Evolutionary conservation across 2,888 invertebrate species (phyloP).

Genomic region (Pyrrhosoma nymphula): DNA sequence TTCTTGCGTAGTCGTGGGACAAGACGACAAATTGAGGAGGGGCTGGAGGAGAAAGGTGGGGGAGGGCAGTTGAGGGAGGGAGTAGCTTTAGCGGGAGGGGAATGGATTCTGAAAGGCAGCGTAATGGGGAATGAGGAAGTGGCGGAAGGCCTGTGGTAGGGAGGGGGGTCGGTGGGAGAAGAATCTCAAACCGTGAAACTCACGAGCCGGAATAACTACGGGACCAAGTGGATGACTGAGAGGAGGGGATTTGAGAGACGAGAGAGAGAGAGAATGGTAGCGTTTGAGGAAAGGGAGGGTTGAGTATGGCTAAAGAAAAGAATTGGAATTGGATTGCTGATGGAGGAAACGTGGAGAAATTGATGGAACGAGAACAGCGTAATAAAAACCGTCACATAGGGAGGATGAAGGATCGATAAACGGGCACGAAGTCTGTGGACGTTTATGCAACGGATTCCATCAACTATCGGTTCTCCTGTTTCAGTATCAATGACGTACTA

Average conservation of each 20-base stretch:
- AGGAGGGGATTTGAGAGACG: not conserved
- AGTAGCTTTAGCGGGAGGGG: not conserved
- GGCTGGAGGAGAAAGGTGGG: not conserved
- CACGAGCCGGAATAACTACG: conserved; percentile 29
- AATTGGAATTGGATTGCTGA: not conserved
- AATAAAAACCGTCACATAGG: no score
- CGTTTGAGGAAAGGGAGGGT: not conserved
- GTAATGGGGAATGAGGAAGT: not conserved
- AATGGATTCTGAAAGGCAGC: not conserved
- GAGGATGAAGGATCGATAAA: no score
- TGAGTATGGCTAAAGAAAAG: not conserved
- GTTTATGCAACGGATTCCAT: no score
- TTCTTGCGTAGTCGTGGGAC: not conserved
- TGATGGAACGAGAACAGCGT: not conserved
- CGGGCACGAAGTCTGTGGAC: no score
- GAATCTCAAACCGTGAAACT: not conserved
- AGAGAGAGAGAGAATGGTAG: not conserved
- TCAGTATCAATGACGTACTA: no score
- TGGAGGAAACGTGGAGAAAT: not conserved
- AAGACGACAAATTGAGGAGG: not conserved
- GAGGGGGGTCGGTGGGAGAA: no score
- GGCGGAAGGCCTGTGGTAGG: not conserved
- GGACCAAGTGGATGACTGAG: not conserved
- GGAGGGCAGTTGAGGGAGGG: no score
- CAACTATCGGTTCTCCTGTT: no score